Evolutionary conservation across 2,113 vertebrate species (phyloP).

Genomic region (Phrynosoma platyrhinos): DNA sequence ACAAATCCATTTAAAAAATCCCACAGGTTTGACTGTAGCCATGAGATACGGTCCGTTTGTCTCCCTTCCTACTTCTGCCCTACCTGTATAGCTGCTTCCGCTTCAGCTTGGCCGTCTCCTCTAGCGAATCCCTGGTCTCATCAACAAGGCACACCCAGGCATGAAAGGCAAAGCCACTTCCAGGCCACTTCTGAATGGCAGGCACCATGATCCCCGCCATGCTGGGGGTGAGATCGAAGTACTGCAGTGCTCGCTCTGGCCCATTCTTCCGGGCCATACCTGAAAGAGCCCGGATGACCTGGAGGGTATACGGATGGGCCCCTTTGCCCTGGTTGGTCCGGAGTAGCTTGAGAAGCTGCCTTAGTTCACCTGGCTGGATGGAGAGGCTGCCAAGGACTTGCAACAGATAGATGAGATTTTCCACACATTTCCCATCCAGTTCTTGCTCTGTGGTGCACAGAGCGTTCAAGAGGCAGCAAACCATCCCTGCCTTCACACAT

Average conservation of each 20-base stretch:
- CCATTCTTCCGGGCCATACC: conserved; percentile 88
- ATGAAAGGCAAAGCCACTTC: conserved; percentile 90
- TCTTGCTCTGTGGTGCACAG: conserved; percentile 71
- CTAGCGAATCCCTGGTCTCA: conserved; percentile 34
- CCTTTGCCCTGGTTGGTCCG: conserved; percentile 60
- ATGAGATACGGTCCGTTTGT: too few species aligned
- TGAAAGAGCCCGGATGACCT: conserved; percentile 83
- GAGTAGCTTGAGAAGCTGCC: conserved; percentile 84
- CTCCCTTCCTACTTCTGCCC: not conserved
- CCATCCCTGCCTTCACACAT: conserved; percentile 91
- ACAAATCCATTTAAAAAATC: too few species aligned
- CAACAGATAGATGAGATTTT: conserved; percentile 87
- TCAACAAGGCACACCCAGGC: conserved; percentile 93
- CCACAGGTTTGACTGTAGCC: too few species aligned
- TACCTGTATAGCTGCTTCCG: conserved; percentile 98
- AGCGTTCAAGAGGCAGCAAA: conserved; percentile 82
- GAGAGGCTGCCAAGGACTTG: conserved; percentile 89
- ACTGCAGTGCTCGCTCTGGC: conserved; percentile 82
- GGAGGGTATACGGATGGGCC: conserved; percentile 76
- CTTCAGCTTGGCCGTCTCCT: conserved; percentile 72
- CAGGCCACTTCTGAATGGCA: conserved; percentile 91
- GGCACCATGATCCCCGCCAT: conserved; percentile 99
- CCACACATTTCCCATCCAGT: conserved; percentile 83
- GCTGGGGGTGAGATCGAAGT: conserved; percentile 92
- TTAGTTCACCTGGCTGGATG: conserved; percentile 86